Base-by-base conservation (phyloP, 2,113 vertebrate species). In the Spermophilus dauricus region DNA sequence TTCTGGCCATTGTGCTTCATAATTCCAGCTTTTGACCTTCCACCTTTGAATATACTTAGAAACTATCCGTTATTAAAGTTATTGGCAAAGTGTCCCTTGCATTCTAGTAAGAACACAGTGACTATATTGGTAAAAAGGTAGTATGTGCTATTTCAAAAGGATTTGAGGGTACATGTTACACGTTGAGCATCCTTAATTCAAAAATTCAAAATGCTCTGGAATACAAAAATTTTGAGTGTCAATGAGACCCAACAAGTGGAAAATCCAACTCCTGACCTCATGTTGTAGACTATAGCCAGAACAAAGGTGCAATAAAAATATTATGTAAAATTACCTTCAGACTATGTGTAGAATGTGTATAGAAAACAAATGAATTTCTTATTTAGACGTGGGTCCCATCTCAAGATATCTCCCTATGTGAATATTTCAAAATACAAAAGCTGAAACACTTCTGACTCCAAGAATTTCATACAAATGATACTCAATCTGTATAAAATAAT, bases 81-180 rank as follows among this genome's bases (percentile, higher is more conserved):
- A 45, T 45, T 20, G 22, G 7, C 69, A 89, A 88, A 24, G 10
- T 65, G 2, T 51, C 70, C 20, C 20, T 37, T 24, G 32, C 67
- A 89, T 73, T 92, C 73, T 76, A 89, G n/a, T 17, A 61, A 96
- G 58, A 87, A 89, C 12, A 70, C n/a, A 63, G 22, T 58, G 63
- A 58, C 32, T 34, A 30, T 5, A 87, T 42, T 72, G 77, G 37
- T 14, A 45, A 20, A 89, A 86, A 76, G 5, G 6, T n/a, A 1
- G 51, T 48, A 51, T 53, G 6, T 26, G 11, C 53, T 84, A 34
- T 70, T 94, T 75, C 45, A 80, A 80, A 96, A 92, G 32, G 32
- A 85, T 4, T 72, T 20, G 10, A 73, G 42, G 5, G n/a, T 48
- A 16, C 24, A 69, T 14, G 30, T 77, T 65, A 56, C 17, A 48